Evolutionary conservation across 2,888 invertebrate genomes (phyloP), one percentile per base, ranked within the genome.

Genomic region (Nematopogon swammerdamellus): DNA sequence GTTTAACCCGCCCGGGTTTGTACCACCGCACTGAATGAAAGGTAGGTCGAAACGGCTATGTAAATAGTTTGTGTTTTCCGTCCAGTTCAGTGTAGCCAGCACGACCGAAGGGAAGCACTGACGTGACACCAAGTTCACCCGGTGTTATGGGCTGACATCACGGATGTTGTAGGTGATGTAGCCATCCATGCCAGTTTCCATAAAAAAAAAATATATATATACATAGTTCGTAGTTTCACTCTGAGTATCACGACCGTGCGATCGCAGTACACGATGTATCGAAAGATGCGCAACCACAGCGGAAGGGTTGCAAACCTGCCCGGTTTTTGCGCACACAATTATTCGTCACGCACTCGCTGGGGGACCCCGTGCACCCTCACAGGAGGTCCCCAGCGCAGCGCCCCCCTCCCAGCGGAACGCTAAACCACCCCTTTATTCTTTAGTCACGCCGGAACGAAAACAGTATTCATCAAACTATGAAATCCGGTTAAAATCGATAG

Each of bases 241-340:
- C 4, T 8, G 61, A 67, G 57, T 58, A 65, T 62, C 69, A 69
- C 68, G 19, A 53, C 29, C 1, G 1, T 0, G 47, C 1, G 1
- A 1, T 47, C 56, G 18, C 17, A 36, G 47, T 58, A 55, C 17
- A 52, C 57, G 61, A 64, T 8, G 8, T 25, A 25, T 25, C 25
- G 25, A 25, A 67, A 70, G 70, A 71, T 62, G 60, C 52, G 62
- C 63, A 63, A 67, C 70, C 72, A 56, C 72, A 68, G 70, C 42
- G 64, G 71, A 74, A 74, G 75, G 75, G 75, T 76, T 76, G 72
- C 73, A 68, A 36, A 36, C 36, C 36, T 36, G 36, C 8, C 36
- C n/a, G 14, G 36, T 14, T 14, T 14, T 36, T 14, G 36, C 36
- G n/a, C 36, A 36, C 36, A 36, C 36, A 36, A 36, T 36, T 36